phyloP scores from a whole-genome alignment of 1,140 invertebrate species.

The Nephila pilipes region DNA sequence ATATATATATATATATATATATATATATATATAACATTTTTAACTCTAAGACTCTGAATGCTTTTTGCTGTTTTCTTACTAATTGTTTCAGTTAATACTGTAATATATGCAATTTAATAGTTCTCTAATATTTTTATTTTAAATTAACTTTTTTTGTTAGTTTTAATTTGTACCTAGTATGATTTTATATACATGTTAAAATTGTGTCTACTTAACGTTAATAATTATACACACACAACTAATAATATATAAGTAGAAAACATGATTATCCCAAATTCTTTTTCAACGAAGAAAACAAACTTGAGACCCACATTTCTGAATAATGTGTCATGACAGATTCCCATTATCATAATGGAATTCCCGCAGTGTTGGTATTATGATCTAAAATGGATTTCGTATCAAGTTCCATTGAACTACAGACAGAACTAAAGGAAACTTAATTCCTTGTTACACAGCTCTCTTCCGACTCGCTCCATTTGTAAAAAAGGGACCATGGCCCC shows the following conservation, averaged over 20 bases:
- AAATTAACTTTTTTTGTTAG: too few relatives aligned
- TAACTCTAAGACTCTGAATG: too few relatives aligned
- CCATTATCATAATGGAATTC: conserved; percentile 2
- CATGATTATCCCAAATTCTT: not conserved
- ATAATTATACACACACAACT: too few relatives aligned
- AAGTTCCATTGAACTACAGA: not conserved
- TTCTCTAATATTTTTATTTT: too few relatives aligned
- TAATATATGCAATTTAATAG: too few relatives aligned
- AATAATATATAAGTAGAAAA: not conserved
- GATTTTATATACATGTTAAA: too few relatives aligned
- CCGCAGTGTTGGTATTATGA: conserved; percentile 2
- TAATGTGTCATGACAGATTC: not conserved
- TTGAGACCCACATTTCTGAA: not conserved
- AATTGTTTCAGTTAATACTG: too few relatives aligned
- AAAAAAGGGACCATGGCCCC: not conserved
- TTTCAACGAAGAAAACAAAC: not conserved
- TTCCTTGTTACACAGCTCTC: not conserved
- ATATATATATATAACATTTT: too few relatives aligned
- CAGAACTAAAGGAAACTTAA: not conserved
- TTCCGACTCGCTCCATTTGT: not conserved
- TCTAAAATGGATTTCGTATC: conserved; percentile 10
- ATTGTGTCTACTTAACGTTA: too few relatives aligned
- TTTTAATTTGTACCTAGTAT: too few relatives aligned
- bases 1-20: too few relatives aligned
- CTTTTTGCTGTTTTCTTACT: too few relatives aligned